Evolutionary conservation across 2,888 invertebrate genomes (phyloP).

Genomic region (Leptopilina drosophilae): DNA sequence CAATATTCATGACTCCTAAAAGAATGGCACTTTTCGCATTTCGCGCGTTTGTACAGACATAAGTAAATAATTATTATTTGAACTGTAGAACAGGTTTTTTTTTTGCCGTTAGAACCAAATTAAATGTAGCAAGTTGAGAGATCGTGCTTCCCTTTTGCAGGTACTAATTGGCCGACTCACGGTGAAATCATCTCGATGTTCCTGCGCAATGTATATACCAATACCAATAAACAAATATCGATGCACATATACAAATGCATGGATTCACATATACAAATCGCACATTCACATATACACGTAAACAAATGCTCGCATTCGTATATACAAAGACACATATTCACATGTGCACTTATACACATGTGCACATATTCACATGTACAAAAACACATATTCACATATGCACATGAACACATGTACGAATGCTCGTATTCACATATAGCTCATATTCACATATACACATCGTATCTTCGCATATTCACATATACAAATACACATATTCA

Average conservation of each 20-base stretch:
- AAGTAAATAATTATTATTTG: conserved; percentile 32
- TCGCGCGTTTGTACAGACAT: conserved; percentile 2
- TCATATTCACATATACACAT: too few relatives aligned
- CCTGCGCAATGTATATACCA: conserved; percentile 32
- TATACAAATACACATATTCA: too few relatives aligned
- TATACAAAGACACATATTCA: neutral
- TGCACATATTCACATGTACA: too few relatives aligned
- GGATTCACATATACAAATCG: too few relatives aligned
- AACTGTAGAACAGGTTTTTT: conserved; percentile 33
- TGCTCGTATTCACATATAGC: too few relatives aligned
- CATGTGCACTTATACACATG: too few relatives aligned
- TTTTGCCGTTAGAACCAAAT: conserved; percentile 38
- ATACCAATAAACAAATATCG: conserved; percentile 20
- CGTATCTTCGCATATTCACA: too few relatives aligned
- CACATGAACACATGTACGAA: too few relatives aligned
- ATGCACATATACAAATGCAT: neutral
- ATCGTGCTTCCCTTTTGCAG: conserved; percentile 40
- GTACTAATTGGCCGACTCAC: conserved; percentile 52
- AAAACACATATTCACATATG: too few relatives aligned
- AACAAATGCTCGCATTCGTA: neutral
- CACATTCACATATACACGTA: too few relatives aligned
- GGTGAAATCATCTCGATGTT: conserved; percentile 40
- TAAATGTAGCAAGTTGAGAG: conserved; percentile 38
- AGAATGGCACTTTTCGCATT: conserved; percentile 7
- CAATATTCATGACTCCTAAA: neutral